Evolutionary conservation across 2,797 vertebrate genomes (phyloP).

Genomic region (Gymnodraco acuticeps): DNA sequence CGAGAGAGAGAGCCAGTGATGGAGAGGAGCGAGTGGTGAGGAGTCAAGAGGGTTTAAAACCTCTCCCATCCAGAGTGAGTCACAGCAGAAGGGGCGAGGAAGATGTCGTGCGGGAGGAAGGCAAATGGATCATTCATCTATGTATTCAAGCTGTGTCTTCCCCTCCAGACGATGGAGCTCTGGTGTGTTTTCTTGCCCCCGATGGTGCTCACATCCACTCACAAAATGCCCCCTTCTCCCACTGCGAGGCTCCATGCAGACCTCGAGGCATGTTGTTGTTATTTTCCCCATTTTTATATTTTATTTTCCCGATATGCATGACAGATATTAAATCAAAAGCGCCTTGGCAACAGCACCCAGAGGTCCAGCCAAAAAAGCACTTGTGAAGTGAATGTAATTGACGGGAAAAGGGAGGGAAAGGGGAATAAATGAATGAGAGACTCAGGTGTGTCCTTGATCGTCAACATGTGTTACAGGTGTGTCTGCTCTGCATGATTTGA

Average conservation of each 20-base stretch:
- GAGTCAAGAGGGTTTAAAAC: conserved; percentile 47
- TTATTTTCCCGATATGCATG: conserved; percentile 50
- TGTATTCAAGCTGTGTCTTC: conserved; percentile 70
- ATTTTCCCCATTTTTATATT: conserved; percentile 19
- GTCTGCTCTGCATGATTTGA: conserved; percentile 31
- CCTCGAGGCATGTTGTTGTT: conserved; percentile 71
- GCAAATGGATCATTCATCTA: conserved; percentile 68
- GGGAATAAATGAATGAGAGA: conserved; percentile 35
- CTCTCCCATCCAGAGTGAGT: conserved; percentile 40
- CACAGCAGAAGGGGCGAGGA: conserved; percentile 46
- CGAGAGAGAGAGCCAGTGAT: conserved; percentile 57
- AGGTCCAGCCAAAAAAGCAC: conserved; percentile 74
- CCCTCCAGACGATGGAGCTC: conserved; percentile 47
- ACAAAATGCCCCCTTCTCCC: conserved; percentile 65
- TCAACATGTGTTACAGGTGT: conserved; percentile 51
- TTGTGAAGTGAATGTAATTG: conserved; percentile 76
- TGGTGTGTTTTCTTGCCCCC: conserved; percentile 65
- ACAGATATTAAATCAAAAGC: conserved; percentile 80
- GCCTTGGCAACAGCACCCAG: conserved; percentile 66
- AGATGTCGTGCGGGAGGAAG: conserved; percentile 39
- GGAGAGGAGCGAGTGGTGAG: conserved; percentile 38
- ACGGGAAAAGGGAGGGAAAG: conserved; percentile 22
- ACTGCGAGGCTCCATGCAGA: conserved; percentile 57
- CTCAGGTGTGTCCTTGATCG: conserved; percentile 54
- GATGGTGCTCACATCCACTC: conserved; percentile 65